phyloP scores from a whole-genome alignment of 2,888 invertebrate species.

The Lasioglossum figueresi region DNA sequence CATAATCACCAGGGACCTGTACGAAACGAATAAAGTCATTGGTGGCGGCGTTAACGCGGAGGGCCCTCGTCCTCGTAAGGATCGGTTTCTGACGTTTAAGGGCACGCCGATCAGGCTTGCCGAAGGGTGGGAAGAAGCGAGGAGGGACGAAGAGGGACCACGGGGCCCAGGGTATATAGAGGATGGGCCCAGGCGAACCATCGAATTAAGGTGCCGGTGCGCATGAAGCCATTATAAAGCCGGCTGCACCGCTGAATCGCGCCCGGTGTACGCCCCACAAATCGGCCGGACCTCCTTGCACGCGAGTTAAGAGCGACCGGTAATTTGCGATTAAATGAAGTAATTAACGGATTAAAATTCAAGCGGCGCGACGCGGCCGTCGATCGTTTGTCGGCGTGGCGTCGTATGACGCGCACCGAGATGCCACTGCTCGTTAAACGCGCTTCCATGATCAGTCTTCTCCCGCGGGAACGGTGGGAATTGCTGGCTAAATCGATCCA shows the following conservation, averaged over 20 bases:
- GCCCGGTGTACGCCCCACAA: conserved; percentile 50
- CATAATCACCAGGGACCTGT: conserved; percentile 41
- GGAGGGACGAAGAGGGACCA: not conserved
- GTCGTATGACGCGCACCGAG: conserved; percentile 63
- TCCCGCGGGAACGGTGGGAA: not conserved
- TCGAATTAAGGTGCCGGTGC: conserved; percentile 64
- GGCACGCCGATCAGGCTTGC: conserved; percentile 12
- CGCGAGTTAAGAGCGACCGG: conserved; percentile 63
- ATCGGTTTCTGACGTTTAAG: conserved; percentile 61
- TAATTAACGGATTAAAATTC: conserved; percentile 79
- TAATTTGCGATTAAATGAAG: conserved; percentile 77
- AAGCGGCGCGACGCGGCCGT: conserved; percentile 65
- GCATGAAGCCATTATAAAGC: conserved; percentile 66
- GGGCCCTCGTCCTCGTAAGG: conserved; percentile 35
- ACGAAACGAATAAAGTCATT: conserved; percentile 58
- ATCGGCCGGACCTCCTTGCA: conserved; percentile 63
- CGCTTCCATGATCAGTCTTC: conserved; percentile 34
- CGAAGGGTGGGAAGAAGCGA: too few species aligned
- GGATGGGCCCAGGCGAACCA: conserved; percentile 11
- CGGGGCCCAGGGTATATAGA: not conserved
- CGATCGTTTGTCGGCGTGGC: conserved; percentile 73
- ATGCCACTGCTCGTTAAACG: conserved; percentile 73
- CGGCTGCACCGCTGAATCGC: conserved; percentile 47
- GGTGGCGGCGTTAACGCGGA: conserved; percentile 37
- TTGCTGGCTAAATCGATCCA: not conserved